These are phyloP conservation scores for Platypus cylindrus DNA, from an alignment of 2,888 invertebrate species.

Conservation along the genomic window DNA sequence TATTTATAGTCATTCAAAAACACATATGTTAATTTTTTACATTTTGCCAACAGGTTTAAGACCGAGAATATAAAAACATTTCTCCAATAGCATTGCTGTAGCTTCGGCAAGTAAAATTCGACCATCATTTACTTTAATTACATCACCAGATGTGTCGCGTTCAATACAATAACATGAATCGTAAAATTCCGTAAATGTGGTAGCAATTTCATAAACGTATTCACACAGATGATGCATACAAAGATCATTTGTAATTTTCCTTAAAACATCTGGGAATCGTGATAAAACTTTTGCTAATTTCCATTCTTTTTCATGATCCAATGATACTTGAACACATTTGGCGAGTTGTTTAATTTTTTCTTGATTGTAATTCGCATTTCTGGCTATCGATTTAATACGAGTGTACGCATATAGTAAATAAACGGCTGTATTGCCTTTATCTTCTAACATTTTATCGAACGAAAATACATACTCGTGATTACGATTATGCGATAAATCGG, in stretches of 20 bases:
- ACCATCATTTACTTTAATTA: slow-evolving; percentile 70
- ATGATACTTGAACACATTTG: slow-evolving; percentile 45
- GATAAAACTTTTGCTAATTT: slow-evolving; percentile 80
- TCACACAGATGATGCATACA: slow-evolving; percentile 84
- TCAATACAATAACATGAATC: slow-evolving; percentile 96
- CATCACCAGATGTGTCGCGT: slow-evolving; percentile 70
- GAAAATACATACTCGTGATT: slow-evolving; percentile 94
- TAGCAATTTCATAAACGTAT: slow-evolving; percentile 88
- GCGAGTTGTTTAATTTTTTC: slow-evolving; percentile 50
- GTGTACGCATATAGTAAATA: slow-evolving; percentile 92
- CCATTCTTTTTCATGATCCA: slow-evolving; percentile 88
- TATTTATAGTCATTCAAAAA: too few relatives aligned
- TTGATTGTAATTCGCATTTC: slow-evolving; percentile 56
- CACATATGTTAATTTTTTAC: slow-evolving; percentile 44
- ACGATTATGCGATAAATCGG: slow-evolving; percentile 89
- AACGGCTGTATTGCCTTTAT: slow-evolving; percentile 97
- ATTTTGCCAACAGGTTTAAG: slow-evolving; percentile 85
- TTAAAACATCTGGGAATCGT: slow-evolving; percentile 76
- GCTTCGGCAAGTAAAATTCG: slow-evolving; percentile 87
- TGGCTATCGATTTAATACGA: slow-evolving; percentile 81
- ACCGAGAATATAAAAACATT: slow-evolving; percentile 83
- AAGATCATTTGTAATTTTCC: slow-evolving; percentile 71
- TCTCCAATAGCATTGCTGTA: slow-evolving; percentile 74
- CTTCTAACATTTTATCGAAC: slow-evolving; percentile 98
- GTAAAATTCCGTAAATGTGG: slow-evolving; percentile 92